Base-by-base conservation (phyloP, 2,888 invertebrate species). In the Pollenia amentaria region DNA sequence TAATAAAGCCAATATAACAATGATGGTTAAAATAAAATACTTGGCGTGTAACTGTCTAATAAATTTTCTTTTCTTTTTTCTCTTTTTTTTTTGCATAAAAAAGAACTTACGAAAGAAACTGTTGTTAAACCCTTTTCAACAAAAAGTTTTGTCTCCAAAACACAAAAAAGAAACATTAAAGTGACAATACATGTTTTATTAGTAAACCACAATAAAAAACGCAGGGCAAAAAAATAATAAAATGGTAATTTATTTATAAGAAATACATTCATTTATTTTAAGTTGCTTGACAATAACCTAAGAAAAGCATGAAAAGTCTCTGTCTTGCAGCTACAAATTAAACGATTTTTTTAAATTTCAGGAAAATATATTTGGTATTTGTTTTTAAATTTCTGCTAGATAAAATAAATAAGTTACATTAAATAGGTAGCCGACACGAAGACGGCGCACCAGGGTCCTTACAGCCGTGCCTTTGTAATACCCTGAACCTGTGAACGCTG, bases 31-130 rank as follows among this genome's bases (percentile, higher is more conserved):
- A 92, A 91, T 91, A 90, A 91, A 91, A 90, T 89, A 89, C 90
- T 88, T 90, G 91, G 91, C 91, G 91, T 92, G 91, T 90, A 89
- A 90, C 89, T 91, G 92, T 91, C 92, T 89, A 91, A 91, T 92
- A 91, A 91, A 91, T 92, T 91, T 89, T 85, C 80, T 70, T 84
- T 88, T 79, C 67, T 55, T 79, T 60, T 72, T 11, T 64, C n/a
- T 70, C 75, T 62, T 72, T 51, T 40, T 7, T 67, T 70, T 9
- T 46, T 14, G 46, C 72, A 55, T 70, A 62, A 55, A 72, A 64
- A 73, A 79, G 21, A 69, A 42, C 62, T 72, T 76, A 60, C 9
- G 60, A 72, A 53, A 78, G 77, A 79, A 79, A 72, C 77, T 73
- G 60, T 72, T 73, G 60, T 72, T 67, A 65, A 88, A 88, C 86